Base-by-base conservation (phyloP, 2,113 vertebrate species). In the Plotosus lineatus region DNA sequence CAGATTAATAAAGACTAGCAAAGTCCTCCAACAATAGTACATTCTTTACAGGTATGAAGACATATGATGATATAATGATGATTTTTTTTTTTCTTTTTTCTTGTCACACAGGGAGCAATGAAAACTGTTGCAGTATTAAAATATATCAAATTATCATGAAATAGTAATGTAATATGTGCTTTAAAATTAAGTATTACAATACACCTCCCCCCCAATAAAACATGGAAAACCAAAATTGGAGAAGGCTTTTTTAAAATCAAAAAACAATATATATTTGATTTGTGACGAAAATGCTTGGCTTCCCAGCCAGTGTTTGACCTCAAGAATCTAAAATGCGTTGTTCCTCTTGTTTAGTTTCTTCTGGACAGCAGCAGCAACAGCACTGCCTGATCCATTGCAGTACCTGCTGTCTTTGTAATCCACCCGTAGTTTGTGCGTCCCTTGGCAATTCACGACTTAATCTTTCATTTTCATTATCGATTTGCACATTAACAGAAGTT, bases 361-460 rank as follows among this genome's bases (percentile, higher is more conserved):
- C 69, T 26, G 40, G 21, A 50, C 73, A 78, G 36, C 83, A 85
- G n/a, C 40, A 63, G 65, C 15, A 50, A 60, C 86, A 82, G 51
- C 84, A 33, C 33, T 63, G 31, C 40, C 81, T 85, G 71, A 87
- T 63, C 86, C 86, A 85, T 3, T 56, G 58, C 71, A 81, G 40
- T 42, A 87, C 63, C 55, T 61, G 17, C n/a, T 55, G 40, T 76
- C 86, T 85, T 28, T 73, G 46, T 63, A 75, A 80, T 46, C n/a
- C 19, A 31, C 50, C 33, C 31, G 8, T 56, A 66, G 58, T 38
- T 23, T 58, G n/a, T 7, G 17, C 28, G 46, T 17, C 48, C 9
- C 3, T 80, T 3, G 40, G 33, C 17, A 36, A 15, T 26, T 72
- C 44, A 23, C 7, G 36, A 23, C 65, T 58, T 8, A 2, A 6